Conservation (phyloP, 1,140 invertebrate genomes). For the Saccostrea cuccullata region DNA sequence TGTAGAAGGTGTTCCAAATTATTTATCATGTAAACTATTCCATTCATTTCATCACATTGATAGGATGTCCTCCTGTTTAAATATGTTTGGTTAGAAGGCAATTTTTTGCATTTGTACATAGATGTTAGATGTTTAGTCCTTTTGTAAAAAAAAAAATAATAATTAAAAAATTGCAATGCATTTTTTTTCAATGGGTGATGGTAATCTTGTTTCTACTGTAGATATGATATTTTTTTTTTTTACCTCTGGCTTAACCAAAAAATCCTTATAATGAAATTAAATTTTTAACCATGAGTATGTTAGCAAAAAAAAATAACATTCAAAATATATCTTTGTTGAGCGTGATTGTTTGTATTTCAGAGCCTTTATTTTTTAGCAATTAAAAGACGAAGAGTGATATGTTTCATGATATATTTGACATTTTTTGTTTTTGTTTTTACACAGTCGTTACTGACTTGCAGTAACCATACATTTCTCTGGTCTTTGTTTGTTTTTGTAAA, state of each 20-base stretch:
- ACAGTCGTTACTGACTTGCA: neutral
- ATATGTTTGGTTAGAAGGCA: neutral
- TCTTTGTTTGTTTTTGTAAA: conserved; percentile 4
- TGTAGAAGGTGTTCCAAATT: neutral
- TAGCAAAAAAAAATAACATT: neutral
- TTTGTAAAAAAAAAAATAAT: neutral
- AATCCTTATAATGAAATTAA: neutral
- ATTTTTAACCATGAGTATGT: conserved; percentile 14
- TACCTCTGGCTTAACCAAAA: neutral
- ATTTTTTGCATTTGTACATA: neutral
- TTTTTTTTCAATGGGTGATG: neutral
- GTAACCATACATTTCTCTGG: neutral
- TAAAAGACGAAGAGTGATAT: neutral
- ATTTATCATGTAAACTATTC: neutral
- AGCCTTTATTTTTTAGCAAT: conserved; percentile 33
- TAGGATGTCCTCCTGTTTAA: neutral
- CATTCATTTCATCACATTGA: conserved; percentile 1
- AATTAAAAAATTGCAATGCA: neutral
- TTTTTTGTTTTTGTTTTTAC: conserved; percentile 23
- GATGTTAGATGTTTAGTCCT: conserved; percentile 3
- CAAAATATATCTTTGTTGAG: conserved; percentile 18
- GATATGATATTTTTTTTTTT: neutral
- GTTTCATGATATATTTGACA: conserved; percentile 21
- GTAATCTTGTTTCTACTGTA: conserved; percentile 13
- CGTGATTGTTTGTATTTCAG: conserved; percentile 19